Base-by-base conservation (phyloP, 2,888 invertebrate species). In the Lasioglossum pauxillum region DNA sequence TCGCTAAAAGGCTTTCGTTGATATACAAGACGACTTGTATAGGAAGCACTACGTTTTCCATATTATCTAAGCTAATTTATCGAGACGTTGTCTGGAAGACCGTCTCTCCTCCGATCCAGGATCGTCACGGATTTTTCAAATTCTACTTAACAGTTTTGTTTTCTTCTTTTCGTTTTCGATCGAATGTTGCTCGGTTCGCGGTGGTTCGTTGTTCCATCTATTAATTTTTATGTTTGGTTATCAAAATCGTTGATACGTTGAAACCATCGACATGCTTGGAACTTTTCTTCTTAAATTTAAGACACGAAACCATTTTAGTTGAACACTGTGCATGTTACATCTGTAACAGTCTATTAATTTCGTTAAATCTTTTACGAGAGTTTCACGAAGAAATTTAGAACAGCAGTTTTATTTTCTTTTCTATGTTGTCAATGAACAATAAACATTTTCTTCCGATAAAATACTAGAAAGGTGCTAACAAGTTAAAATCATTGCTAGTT, bases 1-100 rank as follows among this genome's bases (percentile, higher is more conserved):
- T 83, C 85, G 75, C 75, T 41, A 78, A 67, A 64, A 75, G 31
- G 60, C 78, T 86, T 86, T 81, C 72, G 69, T 60, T 38, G 31
- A 67, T 23, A 77, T 77, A 74, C 80, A 74, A 80, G 80, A 27
- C 49, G 74, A 77, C 74, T 84, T 84, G 85, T 80, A 84, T 14
- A 76, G 44, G 76, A 44, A 80, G 76, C 74, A 53, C 76, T 60
- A 69, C 79, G 75, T 85, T 84, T 85, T 76, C 74, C 84, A 80
- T 84, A 79, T 79, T 85, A 67, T 85, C 84, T 85, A 84, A 80
- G 85, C 76, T 79, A 84, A 84, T 85, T 85, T 83, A 84, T 84
- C 84, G 83, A 38, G 73, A 73, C 75, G 12, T n/a, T 60, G 49
- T 71, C 44, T 12, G 27, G 38, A 12, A 16, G 46, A 49, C 57